These are phyloP conservation scores for Acanthiza pusilla DNA, from an alignment of 2,797 vertebrate species.

Conservation along the genomic window DNA sequence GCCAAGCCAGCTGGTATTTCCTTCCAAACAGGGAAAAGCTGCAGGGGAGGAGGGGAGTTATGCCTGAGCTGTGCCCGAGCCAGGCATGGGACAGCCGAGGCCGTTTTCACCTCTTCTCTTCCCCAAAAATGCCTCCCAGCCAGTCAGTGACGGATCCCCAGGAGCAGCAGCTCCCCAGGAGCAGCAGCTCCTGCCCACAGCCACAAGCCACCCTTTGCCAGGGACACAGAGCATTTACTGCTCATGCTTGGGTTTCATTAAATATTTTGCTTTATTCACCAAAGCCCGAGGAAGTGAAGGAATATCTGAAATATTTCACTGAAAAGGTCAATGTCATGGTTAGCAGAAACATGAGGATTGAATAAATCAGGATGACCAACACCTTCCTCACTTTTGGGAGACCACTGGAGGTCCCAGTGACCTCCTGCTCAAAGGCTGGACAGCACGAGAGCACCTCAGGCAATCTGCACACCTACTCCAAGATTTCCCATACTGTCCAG, in stretches of 20 bases:
- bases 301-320: neutral
- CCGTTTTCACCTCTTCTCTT: neutral
- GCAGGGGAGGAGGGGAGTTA: neutral
- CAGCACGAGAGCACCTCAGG: accelerated
- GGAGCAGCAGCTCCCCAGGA: neutral
- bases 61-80: neutral
- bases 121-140: neutral
- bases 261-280: neutral
- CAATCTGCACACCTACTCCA: neutral
- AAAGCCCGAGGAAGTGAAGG: neutral
- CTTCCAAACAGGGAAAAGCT: neutral
- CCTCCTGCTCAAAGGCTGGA: neutral
- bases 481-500: neutral
- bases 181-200: neutral
- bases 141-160: neutral
- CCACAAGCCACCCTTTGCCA: neutral
- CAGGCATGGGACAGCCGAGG: neutral
- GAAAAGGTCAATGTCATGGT: neutral
- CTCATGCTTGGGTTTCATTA: neutral
- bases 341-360: neutral
- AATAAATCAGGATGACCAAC: neutral
- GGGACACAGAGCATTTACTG: neutral
- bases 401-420: neutral
- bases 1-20: neutral
- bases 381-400: neutral